Base-by-base conservation (phyloP, 1,140 invertebrate genomes). In the Eciton burchellii region DNA sequence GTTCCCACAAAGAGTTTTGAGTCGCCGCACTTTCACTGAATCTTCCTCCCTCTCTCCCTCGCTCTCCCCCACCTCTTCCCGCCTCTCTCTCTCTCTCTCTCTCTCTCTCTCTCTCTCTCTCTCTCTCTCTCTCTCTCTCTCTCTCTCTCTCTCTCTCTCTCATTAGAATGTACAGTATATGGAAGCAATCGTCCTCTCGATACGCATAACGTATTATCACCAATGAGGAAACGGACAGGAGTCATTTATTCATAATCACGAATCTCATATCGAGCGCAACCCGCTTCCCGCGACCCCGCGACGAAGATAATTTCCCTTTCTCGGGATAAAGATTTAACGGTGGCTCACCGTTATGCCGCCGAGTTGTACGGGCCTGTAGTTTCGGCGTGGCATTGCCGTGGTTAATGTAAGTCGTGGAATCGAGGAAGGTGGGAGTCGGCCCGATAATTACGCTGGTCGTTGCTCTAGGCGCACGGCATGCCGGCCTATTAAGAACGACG, bases 401-500 rank as follows among this genome's bases (percentile, higher is more conserved):
- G 45, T 81, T 60, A 86, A 76, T 76, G 76, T 57, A 76, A 86
- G 21, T 54, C 24, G 54, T 60, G 45, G 62, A 62, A 73, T 49
- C 52, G 52, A 24, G 70, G 21, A 73, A 81, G 45, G 62, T 74
- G 74, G 63, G 70, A 72, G 84, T 87, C 77, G 84, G 85, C 66
- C 88, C 82, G 85, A 90, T 91, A 90, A 91, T 90, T 90, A 90
- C 82, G 54, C 57, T 85, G 84, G 85, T 86, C 89, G 84, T 89
- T 89, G 87, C 88, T 89, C 84, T 87, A 84, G 82, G 79, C 83
- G 57, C 72, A 62, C 73, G 81, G 88, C 84, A 89, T 83, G 82
- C 79, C 74, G 49, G 66, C 59, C 82, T 87, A 82, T 91, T 91
- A 77, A 88, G 77, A 84, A 45, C 56, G 41, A 70, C 56, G 68